A percentile compares a stretch with the other conserved stretches of the same genome.
Conservation (phyloP, 1,140 invertebrate species). For the Thalassaphorura encarpata region DNA sequence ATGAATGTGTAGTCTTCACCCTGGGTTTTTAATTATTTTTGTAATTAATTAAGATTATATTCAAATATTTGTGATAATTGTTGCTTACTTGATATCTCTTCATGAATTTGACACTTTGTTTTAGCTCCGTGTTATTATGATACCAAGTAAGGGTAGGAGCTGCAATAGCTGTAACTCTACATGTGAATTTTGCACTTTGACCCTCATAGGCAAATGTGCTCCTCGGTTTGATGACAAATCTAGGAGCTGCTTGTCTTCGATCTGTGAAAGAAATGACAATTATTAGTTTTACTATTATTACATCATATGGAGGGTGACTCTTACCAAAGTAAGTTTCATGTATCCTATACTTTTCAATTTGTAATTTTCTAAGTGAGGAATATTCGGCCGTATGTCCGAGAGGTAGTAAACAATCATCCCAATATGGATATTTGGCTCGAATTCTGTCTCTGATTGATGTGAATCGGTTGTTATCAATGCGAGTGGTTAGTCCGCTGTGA, state of each 20-base stretch:
- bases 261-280: conserved; percentile 47
- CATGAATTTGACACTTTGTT: conserved; percentile 98
- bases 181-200: conserved; percentile 94
- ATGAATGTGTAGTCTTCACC: conserved; percentile 96
- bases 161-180: conserved; percentile 87
- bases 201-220: conserved; percentile 94
- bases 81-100: conserved; percentile 66
- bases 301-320: conserved; percentile 25
- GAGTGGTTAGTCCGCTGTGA: conserved; percentile 57
- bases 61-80: no score
- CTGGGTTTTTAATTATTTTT: not conserved
- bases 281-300: conserved; percentile 2
- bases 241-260: conserved; percentile 89
- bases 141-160: conserved; percentile 92
- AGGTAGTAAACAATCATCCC: conserved; percentile 83
- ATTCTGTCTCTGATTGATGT: conserved; percentile 77
- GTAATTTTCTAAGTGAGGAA: conserved; percentile 88
- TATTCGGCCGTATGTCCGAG: conserved; percentile 95
- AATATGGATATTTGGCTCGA: conserved; percentile 72
- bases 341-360: conserved; percentile 93
- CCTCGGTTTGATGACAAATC: conserved; percentile 89
- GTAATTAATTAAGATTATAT: no score
- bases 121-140: conserved; percentile 82
- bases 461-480: conserved; percentile 68
- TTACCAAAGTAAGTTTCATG: conserved; percentile 88